A percentile compares a stretch with the other conserved stretches of the same genome.
Evolutionary conservation across 2,888 invertebrate species (phyloP).

Genomic region (Scaptodrosophila latifasciaeformis): DNA sequence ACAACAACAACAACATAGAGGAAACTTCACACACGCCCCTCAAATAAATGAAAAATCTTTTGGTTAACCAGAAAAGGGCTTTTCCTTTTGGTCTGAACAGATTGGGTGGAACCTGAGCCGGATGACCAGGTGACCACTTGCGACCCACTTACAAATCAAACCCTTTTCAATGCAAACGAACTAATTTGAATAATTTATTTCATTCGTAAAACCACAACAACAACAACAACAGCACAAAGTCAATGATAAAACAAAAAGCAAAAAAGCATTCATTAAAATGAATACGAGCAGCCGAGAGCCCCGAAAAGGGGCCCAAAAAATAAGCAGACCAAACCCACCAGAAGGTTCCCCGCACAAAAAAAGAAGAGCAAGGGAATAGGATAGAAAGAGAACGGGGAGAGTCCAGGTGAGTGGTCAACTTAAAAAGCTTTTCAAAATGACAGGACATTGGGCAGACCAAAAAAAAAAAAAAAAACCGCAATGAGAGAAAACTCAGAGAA

Average conservation of each 20-base stretch:
- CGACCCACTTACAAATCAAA: slow-evolving; percentile 30
- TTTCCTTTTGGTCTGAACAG: background rate
- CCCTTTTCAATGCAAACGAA: slow-evolving; percentile 46
- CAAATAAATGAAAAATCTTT: slow-evolving; percentile 14
- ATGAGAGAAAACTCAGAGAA: too few species aligned
- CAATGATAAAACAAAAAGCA: slow-evolving; percentile 10
- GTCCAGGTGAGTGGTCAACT: too few species aligned
- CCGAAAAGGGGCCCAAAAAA: background rate
- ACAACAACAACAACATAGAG: too few species aligned
- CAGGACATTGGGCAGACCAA: too few species aligned
- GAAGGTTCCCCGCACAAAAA: too few species aligned
- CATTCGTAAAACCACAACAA: background rate
- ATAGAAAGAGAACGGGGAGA: too few species aligned
- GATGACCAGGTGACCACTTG: background rate
- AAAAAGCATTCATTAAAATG: slow-evolving; percentile 26
- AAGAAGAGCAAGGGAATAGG: too few species aligned
- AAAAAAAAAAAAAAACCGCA: too few species aligned
- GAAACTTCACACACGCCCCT: slow-evolving; percentile 1
- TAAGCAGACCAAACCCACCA: background rate
- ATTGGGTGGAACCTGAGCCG: slow-evolving; percentile 1
- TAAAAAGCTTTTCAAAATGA: too few species aligned
- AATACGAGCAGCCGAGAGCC: slow-evolving; percentile 8
- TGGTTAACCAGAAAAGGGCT: slow-evolving; percentile 34
- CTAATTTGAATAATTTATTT: slow-evolving; percentile 54
- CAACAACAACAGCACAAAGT: slow-evolving; percentile 4